A percentile compares a stretch with the other conserved stretches of the same genome.
Conservation (phyloP, 2,888 invertebrate species). For the Fragum sueziense region DNA sequence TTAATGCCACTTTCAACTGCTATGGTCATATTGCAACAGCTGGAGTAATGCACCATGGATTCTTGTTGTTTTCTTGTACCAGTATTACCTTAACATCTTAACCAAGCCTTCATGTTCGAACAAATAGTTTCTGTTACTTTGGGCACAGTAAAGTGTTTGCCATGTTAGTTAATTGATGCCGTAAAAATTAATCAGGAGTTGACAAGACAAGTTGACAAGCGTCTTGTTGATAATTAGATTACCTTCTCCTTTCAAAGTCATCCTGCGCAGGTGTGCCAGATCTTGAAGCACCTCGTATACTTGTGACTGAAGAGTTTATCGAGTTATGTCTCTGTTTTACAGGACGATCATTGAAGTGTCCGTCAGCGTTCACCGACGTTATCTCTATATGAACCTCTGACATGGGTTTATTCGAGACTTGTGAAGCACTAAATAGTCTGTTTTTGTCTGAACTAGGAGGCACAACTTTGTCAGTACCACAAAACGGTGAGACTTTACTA, state of each 20-base stretch:
- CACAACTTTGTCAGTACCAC: conserved; percentile 55
- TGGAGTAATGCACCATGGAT: too few species aligned
- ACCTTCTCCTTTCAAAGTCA: conserved; percentile 57
- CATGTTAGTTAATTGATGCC: too few species aligned
- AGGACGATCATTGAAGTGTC: conserved; percentile 4
- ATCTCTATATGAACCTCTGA: conserved; percentile 58
- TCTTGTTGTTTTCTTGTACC: too few species aligned
- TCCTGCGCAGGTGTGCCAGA: conserved; percentile 67
- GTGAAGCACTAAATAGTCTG: conserved; percentile 52
- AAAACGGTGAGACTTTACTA: conserved; percentile 62
- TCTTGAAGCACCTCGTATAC: conserved; percentile 56
- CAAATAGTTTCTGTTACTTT: too few species aligned
- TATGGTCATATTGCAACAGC: too few species aligned
- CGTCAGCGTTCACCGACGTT: conserved; percentile 37
- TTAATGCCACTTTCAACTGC: too few species aligned
- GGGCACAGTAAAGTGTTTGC: too few species aligned
- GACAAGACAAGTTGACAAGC: too few species aligned
- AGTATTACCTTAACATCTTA: too few species aligned
- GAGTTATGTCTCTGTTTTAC: conserved; percentile 38
- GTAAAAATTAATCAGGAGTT: too few species aligned
- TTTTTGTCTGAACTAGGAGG: conserved; percentile 34
- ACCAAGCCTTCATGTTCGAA: too few species aligned
- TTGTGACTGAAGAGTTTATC: conserved; percentile 62
- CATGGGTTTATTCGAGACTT: conserved; percentile 40
- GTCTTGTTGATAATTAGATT: conserved; percentile 13